phyloP scores from a whole-genome alignment of 2,888 invertebrate species.

The Hermodice carunculata region DNA sequence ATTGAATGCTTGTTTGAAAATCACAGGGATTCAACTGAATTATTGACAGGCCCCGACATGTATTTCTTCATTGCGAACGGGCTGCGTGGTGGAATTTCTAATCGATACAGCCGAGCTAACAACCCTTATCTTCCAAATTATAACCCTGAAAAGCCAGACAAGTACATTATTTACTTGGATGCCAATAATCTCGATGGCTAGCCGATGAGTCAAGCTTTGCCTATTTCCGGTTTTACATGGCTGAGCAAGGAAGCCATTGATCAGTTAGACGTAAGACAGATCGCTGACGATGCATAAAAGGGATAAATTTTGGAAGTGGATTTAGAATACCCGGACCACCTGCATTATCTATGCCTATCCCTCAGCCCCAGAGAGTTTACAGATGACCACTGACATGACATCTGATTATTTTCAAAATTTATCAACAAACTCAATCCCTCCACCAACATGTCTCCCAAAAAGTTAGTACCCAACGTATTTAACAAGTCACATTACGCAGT shows the following conservation, averaged over 20 bases:
- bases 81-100: not conserved
- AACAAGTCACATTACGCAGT: not conserved
- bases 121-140: too few species aligned
- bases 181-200: not conserved
- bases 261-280: not conserved
- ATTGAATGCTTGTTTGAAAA: constrained; percentile 55
- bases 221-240: not conserved
- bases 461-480: not conserved
- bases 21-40: constrained; percentile 46
- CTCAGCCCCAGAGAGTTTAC: constrained; percentile 43
- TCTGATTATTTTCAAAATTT: too few species aligned
- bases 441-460: not conserved
- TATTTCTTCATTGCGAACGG: constrained; percentile 41
- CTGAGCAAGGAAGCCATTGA: not conserved
- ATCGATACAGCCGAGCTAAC: too few species aligned
- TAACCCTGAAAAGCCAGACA: too few species aligned
- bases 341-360: constrained; percentile 63
- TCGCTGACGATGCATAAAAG: constrained; percentile 4
- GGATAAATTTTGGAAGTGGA: constrained; percentile 70
- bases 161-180: too few species aligned
- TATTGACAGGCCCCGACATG: constrained; percentile 51
- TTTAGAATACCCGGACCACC: constrained; percentile 64
- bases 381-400: not conserved
- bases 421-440: too few species aligned
- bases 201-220: not conserved